Percentiles rank a stretch among this genome's conserved stretches.
These are phyloP conservation scores for Proteles cristata DNA, from an alignment of 2,113 vertebrate genomes.

Conservation along the genomic window DNA sequence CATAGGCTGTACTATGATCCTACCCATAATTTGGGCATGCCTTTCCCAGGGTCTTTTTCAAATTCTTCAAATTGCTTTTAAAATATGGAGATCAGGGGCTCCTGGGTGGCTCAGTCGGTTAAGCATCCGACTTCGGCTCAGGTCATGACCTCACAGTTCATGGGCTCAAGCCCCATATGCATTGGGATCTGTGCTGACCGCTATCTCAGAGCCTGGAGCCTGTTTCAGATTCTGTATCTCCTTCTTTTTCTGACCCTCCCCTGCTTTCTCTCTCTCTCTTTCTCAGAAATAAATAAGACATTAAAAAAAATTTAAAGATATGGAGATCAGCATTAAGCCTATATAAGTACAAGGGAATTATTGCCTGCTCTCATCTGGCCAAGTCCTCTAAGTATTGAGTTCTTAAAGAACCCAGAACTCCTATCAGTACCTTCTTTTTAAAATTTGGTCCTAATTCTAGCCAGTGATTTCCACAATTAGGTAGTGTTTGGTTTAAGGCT, in stretches of 20 bases:
- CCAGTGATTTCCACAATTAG: background rate
- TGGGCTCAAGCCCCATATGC: no score
- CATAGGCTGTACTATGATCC: background rate
- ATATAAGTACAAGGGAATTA: background rate
- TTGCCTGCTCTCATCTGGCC: background rate
- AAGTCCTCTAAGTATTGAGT: background rate
- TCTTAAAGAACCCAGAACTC: background rate
- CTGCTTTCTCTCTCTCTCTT: no score
- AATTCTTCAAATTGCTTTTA: background rate
- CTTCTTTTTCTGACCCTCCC: no score
- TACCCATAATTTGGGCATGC: background rate
- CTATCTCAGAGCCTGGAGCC: no score
- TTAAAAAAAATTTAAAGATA: background rate
- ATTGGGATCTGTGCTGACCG: no score
- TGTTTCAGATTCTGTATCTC: no score
- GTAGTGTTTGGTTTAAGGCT: background rate
- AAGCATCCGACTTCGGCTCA: no score
- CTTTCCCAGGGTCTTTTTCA: background rate
- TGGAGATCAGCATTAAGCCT: background rate
- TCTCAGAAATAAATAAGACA: no score
- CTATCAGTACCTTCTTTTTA: background rate
- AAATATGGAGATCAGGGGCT: background rate
- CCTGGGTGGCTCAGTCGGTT: no score
- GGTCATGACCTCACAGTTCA: no score
- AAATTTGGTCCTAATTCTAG: background rate